These are phyloP conservation scores for Gracilinanus agilis DNA, from an alignment of 2,113 vertebrate species.

Conservation along the genomic window DNA sequence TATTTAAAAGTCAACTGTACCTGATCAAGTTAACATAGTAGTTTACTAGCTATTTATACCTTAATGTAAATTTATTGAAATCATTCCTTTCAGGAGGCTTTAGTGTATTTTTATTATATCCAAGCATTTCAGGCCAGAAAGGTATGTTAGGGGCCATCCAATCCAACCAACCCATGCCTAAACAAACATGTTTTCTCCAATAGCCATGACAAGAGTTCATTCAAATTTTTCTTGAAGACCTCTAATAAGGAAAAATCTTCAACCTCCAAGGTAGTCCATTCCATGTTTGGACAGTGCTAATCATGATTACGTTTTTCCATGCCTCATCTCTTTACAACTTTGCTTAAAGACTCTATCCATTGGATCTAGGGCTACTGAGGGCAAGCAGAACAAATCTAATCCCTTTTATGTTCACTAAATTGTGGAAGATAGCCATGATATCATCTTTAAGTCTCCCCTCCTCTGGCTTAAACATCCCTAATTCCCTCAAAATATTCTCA, in stretches of 20 bases:
- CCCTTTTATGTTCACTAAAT: neutral
- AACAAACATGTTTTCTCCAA: neutral
- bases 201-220: neutral
- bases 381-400: neutral
- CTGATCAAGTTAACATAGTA: neutral
- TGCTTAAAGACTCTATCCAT: neutral
- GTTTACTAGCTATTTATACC: neutral
- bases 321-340: neutral
- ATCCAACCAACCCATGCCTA: neutral
- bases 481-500: neutral
- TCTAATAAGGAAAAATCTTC: neutral
- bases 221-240: neutral
- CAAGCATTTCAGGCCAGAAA: neutral
- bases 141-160: neutral
- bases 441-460: neutral
- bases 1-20: neutral
- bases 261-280: neutral
- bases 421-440: neutral
- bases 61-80: neutral
- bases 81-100: neutral
- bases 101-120: neutral
- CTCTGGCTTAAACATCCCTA: neutral
- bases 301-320: neutral
- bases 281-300: neutral
- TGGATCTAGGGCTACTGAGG: too few relatives aligned